Percentiles rank a stretch among this genome's conserved stretches.
Evolutionary conservation across 2,888 invertebrate species (phyloP).

Genomic region (Axea sp.): DNA sequence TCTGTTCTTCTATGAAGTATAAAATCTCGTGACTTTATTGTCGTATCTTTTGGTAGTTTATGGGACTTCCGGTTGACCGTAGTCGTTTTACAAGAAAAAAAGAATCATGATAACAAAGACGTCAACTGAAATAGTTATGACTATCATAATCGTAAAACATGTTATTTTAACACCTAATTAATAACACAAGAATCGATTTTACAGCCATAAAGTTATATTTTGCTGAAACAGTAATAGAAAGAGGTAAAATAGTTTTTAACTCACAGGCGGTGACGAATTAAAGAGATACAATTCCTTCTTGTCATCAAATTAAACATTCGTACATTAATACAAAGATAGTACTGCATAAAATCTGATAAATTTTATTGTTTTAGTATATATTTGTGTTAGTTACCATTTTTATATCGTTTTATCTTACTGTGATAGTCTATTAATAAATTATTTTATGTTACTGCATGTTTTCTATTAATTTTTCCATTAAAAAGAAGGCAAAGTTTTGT

Average conservation of each 20-base stretch:
- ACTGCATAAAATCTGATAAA: slow-evolving; percentile 5
- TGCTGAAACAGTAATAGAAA: background rate
- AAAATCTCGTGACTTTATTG: slow-evolving; percentile 37
- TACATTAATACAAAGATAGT: too few relatives aligned
- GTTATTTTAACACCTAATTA: slow-evolving; percentile 15
- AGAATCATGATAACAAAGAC: slow-evolving; percentile 11
- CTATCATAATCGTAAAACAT: slow-evolving; percentile 4
- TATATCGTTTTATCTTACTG: too few relatives aligned
- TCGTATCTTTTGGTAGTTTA: slow-evolving; percentile 41
- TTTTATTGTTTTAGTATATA: slow-evolving; percentile 1
- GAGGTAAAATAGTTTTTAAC: too few relatives aligned
- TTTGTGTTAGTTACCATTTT: too few relatives aligned
- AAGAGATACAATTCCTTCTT: too few relatives aligned
- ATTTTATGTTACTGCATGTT: too few relatives aligned
- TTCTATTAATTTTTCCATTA: too few relatives aligned
- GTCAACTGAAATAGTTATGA: slow-evolving; percentile 8
- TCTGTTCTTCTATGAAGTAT: slow-evolving; percentile 17
- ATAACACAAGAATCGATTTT: slow-evolving; percentile 17
- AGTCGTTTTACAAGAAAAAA: slow-evolving; percentile 17
- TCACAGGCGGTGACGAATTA: too few relatives aligned
- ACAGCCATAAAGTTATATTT: background rate
- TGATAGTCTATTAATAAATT: too few relatives aligned
- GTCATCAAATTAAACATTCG: slow-evolving; percentile 8
- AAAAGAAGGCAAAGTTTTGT: too few relatives aligned
- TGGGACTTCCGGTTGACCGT: slow-evolving; percentile 34